A percentile compares a stretch with the other conserved stretches of the same genome.
These are phyloP conservation scores for Tyto alba DNA, from an alignment of 2,113 vertebrate genomes.

Conservation along the genomic window DNA sequence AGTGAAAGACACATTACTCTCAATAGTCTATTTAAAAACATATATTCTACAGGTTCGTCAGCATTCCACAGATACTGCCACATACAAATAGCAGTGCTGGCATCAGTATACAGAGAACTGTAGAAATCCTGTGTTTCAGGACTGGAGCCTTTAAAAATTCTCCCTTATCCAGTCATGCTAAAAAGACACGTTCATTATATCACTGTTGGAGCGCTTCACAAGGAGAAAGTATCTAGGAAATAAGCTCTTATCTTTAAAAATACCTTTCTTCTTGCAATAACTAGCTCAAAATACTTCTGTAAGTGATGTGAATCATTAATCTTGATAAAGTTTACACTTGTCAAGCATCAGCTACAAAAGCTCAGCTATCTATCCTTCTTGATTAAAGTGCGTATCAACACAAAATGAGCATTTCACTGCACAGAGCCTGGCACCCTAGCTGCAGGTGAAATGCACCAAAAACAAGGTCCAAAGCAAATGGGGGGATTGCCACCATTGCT, in stretches of 20 bases:
- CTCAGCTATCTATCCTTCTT: neutral
- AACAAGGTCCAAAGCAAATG: neutral
- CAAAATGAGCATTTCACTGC: neutral
- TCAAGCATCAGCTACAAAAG: neutral
- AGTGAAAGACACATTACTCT: neutral
- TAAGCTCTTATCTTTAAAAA: neutral
- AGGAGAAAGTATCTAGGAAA: neutral
- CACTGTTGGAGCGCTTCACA: neutral
- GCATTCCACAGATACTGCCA: neutral
- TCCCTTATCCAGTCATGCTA: neutral
- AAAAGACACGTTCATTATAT: rapidly evolving
- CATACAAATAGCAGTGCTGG: neutral
- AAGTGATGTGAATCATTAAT: neutral
- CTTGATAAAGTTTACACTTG: neutral
- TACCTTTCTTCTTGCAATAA: neutral
- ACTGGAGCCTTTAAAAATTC: neutral
- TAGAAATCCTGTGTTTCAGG: neutral
- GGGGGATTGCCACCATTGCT: neutral
- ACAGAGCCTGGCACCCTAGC: neutral
- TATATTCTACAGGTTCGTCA: neutral
- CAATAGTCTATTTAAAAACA: neutral
- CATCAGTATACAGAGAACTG: neutral
- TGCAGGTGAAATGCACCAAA: neutral
- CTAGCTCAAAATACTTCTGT: neutral
- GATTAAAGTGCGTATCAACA: neutral